Evolutionary conservation across 2,888 invertebrate genomes (phyloP), one percentile per base, ranked within the genome.

Genomic region (Dusona sp.): DNA sequence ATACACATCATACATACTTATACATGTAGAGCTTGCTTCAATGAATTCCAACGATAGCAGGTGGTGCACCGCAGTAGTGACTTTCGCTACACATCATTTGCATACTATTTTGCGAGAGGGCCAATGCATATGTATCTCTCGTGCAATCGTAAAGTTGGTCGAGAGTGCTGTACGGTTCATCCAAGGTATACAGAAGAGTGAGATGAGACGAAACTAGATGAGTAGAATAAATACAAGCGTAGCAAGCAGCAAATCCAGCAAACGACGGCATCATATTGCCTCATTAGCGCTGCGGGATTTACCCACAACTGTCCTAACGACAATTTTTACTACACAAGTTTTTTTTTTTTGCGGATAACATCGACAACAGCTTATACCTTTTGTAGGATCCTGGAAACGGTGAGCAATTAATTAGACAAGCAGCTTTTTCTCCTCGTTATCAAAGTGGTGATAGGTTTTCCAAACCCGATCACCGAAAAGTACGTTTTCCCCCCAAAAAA

Each of bases 51-150:
- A 29, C 75, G 64, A 22, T 67, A 80, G 72, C 57, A 61, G 36
- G 42, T 51, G 72, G 73, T 57, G 29, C 61, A 33, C 77, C 7
- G 42, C 87, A 81, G 80, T 84, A 84, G 87, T 90, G 90, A 91
- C 89, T 90, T 89, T 90, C 88, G 80, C 88, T 89, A 83, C 89
- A 88, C 86, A 85, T 90, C 88, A 90, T 92, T 91, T 91, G 90
- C 90, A 89, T 91, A 90, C 88, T 88, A 90, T 91, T 80, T 90
- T 89, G 88, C 82, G 85, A 80, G 86, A 88, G 84, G 82, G 83
- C 84, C 82, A 90, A 86, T 91, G 91, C 91, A 92, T 91, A 91
- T 91, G 90, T 89, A 91, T 91, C 89, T 78, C 54, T 78, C 45
- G 86, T 54, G 81, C 78, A 81, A 78, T 79, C 54, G 79, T 79